Evolutionary conservation across 2,888 invertebrate genomes (phyloP).

Genomic region (Cheilosia vulpina): DNA sequence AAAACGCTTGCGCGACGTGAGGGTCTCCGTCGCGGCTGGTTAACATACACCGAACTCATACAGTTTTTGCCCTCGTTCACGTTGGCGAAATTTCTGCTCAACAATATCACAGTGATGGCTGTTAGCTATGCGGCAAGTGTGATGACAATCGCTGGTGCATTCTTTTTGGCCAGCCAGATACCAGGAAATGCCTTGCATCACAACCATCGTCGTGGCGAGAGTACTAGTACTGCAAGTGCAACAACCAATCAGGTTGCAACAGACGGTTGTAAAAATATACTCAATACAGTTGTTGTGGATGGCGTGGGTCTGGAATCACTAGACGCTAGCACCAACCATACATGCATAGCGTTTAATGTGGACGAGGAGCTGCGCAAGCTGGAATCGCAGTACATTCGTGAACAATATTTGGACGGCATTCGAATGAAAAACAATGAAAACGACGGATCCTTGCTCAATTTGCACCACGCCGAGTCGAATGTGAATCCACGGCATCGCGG

Average conservation of each 20-base stretch:
- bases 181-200: conserved; percentile 84
- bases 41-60: conserved; percentile 91
- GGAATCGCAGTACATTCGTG: conserved; percentile 79
- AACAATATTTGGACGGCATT: conserved; percentile 78
- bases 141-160: conserved; percentile 83
- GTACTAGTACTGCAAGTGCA: conserved; percentile 51
- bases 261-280: conserved; percentile 56
- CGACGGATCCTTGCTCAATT: conserved; percentile 63
- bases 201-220: conserved; percentile 40
- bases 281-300: conserved; percentile 51
- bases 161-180: conserved; percentile 84
- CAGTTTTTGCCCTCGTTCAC: conserved; percentile 83
- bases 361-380: conserved; percentile 80
- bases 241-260: conserved; percentile 36
- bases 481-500: conserved; percentile 63
- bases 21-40: conserved; percentile 90
- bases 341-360: conserved; percentile 78
- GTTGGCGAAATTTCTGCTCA: conserved; percentile 81
- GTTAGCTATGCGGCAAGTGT: conserved; percentile 83
- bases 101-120: conserved; percentile 81
- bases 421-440: conserved; percentile 77
- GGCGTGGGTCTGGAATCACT: conserved; percentile 23
- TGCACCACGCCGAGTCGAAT: conserved; percentile 41
- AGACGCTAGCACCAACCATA: conserved; percentile 70
- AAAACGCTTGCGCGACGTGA: conserved; percentile 89